A percentile compares a stretch with the other conserved stretches of the same genome.
phyloP scores from a whole-genome alignment of 2,888 invertebrate species.

The Cyrtodaria siliqua region DNA sequence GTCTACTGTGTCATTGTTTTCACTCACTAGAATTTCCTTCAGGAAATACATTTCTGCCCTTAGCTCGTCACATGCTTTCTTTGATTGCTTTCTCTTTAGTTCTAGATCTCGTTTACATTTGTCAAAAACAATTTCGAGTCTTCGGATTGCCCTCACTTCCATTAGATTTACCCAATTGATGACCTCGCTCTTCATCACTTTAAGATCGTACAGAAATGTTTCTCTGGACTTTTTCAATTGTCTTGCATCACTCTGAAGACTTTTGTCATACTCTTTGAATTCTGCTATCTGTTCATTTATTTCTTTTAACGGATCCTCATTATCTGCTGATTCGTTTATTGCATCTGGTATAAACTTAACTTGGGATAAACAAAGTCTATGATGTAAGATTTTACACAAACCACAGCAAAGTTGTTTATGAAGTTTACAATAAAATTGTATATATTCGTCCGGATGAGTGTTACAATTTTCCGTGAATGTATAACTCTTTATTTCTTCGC shows the following conservation, averaged over 20 bases:
- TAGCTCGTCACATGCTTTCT: slow-evolving; percentile 28
- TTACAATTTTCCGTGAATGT: slow-evolving; percentile 40
- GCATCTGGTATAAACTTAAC: slow-evolving; percentile 45
- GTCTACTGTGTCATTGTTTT: slow-evolving; percentile 35
- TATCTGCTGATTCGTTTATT: not conserved
- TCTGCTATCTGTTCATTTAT: slow-evolving; percentile 37
- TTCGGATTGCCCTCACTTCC: slow-evolving; percentile 52
- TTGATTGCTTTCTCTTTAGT: slow-evolving; percentile 38
- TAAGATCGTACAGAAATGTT: slow-evolving; percentile 47
- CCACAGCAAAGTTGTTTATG: slow-evolving; percentile 46
- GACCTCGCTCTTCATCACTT: slow-evolving; percentile 42
- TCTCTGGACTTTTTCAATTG: slow-evolving; percentile 50
- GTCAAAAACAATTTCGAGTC: slow-evolving; percentile 45
- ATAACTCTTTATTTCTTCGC: not conserved
- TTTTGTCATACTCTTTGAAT: slow-evolving; percentile 48
- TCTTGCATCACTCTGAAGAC: slow-evolving; percentile 42
- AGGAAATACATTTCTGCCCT: slow-evolving; percentile 52
- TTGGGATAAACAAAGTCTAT: slow-evolving; percentile 31
- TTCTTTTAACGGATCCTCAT: slow-evolving; percentile 26
- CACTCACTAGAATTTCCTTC: slow-evolving; percentile 44
- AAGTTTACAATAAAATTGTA: slow-evolving; percentile 40
- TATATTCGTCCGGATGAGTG: slow-evolving; percentile 23
- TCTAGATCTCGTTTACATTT: slow-evolving; percentile 48
- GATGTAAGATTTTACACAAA: slow-evolving; percentile 36
- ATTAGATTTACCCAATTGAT: slow-evolving; percentile 56